Evolutionary conservation across 2,888 invertebrate genomes (phyloP), one percentile per base, ranked within the genome.

Genomic region (Perdita meconis): DNA sequence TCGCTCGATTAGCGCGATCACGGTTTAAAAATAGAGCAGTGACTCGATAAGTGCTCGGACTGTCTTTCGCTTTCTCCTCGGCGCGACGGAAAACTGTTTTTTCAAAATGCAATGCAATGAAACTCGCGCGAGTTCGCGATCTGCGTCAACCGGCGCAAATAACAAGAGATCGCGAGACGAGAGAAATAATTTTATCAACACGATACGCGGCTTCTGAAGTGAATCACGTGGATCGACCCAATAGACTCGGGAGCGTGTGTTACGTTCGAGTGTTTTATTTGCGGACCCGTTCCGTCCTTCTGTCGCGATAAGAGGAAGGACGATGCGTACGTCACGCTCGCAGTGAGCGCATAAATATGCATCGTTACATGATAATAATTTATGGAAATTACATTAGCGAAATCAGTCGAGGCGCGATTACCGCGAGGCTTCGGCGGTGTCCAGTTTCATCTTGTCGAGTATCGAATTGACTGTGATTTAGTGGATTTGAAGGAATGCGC

Each of bases 251-350:
- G 24, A 51, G 51, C 36, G 36, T 16, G 26, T 40, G 22, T 56
- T 42, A 10, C 40, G 30, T 59, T 53, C 50, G 55, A 66, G 61
- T 47, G 55, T 55, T 61, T 76, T 57, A 76, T 78, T 75, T 69
- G 42, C 59, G 16, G 22, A 34, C 36, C 26, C 44, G 47, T 24
- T 53, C n/a, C 77, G 78, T 78, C 78, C 77, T 77, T 78, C 77
- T 70, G 61, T 12, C 78, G 64, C 66, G 78, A 78, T 78, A 78
- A 78, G 61, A 57, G 38, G 76, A 78, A 78, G 77, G 78, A 77
- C 77, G 71, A 70, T 8, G 19, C 36, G 61, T 10, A 6, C 78
- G 71, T 71, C 70, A 70, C 53, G 60, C 22, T 30, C 30, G 30
- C 30, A 22, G 24, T 13, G 44, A 8, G 22, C 30, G 44, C 66